Conservation (phyloP, 2,888 invertebrate genomes). For the Sinhomidia bicolor region DNA sequence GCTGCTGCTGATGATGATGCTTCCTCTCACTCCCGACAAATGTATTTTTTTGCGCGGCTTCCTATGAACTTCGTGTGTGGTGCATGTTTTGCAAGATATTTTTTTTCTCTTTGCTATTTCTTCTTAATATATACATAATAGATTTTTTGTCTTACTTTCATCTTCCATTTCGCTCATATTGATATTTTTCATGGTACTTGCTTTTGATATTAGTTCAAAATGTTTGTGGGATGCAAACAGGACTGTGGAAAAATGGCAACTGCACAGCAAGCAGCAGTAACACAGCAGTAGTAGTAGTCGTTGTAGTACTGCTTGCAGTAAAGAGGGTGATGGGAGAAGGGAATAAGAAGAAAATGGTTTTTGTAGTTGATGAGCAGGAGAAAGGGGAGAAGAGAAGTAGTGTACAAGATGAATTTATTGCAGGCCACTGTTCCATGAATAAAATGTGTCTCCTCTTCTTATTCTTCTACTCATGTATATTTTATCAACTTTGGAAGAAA, state of each 20-base stretch:
- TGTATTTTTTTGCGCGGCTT: background rate
- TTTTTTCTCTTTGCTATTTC: background rate
- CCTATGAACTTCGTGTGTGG: too few species aligned
- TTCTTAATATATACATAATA: too few species aligned
- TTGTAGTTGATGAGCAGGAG: background rate
- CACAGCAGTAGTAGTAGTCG: too few species aligned
- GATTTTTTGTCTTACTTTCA: too few species aligned
- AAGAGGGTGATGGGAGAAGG: background rate
- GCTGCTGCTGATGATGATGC: background rate
- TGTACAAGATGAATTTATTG: slow-evolving; percentile 51
- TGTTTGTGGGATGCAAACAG: background rate
- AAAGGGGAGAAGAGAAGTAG: background rate
- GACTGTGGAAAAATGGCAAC: background rate
- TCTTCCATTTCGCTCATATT: background rate
- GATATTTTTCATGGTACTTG: background rate
- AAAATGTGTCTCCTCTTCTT: slow-evolving; percentile 30
- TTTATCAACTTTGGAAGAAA: slow-evolving; percentile 37
- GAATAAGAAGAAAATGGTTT: background rate
- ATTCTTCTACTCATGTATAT: slow-evolving; percentile 31
- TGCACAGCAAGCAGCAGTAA: too few species aligned
- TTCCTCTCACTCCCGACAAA: background rate
- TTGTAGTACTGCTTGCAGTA: too few species aligned
- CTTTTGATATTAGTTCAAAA: too few species aligned
- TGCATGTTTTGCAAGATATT: background rate
- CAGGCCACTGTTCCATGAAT: slow-evolving; percentile 43